Evolutionary conservation across 2,888 invertebrate genomes (phyloP).

Genomic region (Dioctria rufipes): DNA sequence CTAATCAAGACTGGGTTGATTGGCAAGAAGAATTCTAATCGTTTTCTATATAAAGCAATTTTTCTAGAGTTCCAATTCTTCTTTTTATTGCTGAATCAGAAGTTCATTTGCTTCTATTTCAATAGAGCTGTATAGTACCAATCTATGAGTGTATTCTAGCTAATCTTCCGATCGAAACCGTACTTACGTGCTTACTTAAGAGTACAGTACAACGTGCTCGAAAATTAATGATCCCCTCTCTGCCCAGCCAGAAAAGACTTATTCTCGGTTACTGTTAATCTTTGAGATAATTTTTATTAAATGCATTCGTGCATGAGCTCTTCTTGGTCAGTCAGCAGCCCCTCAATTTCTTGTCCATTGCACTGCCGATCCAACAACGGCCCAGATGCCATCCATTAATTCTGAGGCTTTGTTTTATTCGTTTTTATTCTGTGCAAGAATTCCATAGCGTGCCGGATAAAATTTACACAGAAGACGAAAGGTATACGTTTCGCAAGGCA

Average conservation of each 20-base stretch:
- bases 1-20: constrained; percentile 29
- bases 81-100: neutral
- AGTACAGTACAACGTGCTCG: constrained; percentile 35
- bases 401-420: too few relatives aligned
- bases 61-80: neutral
- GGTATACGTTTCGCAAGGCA: neutral
- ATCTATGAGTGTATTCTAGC: neutral
- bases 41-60: constrained; percentile 22
- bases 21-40: constrained; percentile 3
- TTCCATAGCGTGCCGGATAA: too few relatives aligned
- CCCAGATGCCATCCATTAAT: too few relatives aligned
- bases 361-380: too few relatives aligned
- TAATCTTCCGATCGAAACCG: too few relatives aligned
- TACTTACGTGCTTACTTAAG: too few relatives aligned
- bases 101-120: neutral
- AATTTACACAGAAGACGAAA: neutral
- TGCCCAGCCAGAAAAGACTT: constrained; percentile 21
- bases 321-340: constrained; percentile 3
- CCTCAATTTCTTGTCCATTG: neutral
- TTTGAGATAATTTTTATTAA: constrained; percentile 59
- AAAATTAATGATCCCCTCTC: constrained; percentile 49
- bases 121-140: neutral
- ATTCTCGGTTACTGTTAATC: constrained; percentile 53
- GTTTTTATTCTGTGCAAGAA: neutral
- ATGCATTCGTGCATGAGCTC: constrained; percentile 60